Evolutionary conservation across 1,140 invertebrate species (phyloP).

Genomic region (Cotesia vestalis): DNA sequence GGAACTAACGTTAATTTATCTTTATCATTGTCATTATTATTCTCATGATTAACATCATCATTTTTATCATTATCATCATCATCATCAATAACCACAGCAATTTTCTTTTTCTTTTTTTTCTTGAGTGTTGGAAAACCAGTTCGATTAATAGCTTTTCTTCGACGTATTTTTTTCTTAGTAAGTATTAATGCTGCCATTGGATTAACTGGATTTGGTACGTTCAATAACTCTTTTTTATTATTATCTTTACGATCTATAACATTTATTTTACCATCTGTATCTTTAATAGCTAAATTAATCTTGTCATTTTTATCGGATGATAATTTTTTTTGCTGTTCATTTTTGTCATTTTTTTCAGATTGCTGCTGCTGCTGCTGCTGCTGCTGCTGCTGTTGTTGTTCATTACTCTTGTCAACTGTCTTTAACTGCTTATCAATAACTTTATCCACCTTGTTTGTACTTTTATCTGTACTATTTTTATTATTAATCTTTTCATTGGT

Average conservation of each 20-base stretch:
- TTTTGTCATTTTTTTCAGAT: constrained; percentile 31
- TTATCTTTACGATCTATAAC: constrained; percentile 37
- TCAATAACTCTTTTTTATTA: constrained; percentile 41
- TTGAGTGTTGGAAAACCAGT: constrained; percentile 87
- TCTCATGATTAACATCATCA: constrained; percentile 6
- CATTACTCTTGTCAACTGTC: constrained; percentile 35
- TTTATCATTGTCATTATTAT: constrained; percentile 20
- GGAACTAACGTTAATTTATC: constrained; percentile 46
- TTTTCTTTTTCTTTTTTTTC: constrained; percentile 81
- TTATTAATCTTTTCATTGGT: constrained; percentile 44
- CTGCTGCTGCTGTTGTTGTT: background rate
- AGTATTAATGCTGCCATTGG: constrained; percentile 36
- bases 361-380: too few relatives aligned
- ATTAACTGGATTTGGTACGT: constrained; percentile 44
- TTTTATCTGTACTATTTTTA: constrained; percentile 46
- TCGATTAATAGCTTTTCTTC: constrained; percentile 81
- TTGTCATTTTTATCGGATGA: constrained; percentile 21
- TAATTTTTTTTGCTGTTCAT: constrained; percentile 23
- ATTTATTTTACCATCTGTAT: constrained; percentile 4
- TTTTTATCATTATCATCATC: constrained; percentile 49
- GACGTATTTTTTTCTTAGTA: constrained; percentile 73
- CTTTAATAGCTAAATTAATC: constrained; percentile 10
- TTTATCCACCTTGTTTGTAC: constrained; percentile 35
- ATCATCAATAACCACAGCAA: constrained; percentile 17
- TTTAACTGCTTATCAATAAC: constrained; percentile 39